Base-by-base conservation (phyloP, 1,140 invertebrate species). In the Macrocentrus cingulum region DNA sequence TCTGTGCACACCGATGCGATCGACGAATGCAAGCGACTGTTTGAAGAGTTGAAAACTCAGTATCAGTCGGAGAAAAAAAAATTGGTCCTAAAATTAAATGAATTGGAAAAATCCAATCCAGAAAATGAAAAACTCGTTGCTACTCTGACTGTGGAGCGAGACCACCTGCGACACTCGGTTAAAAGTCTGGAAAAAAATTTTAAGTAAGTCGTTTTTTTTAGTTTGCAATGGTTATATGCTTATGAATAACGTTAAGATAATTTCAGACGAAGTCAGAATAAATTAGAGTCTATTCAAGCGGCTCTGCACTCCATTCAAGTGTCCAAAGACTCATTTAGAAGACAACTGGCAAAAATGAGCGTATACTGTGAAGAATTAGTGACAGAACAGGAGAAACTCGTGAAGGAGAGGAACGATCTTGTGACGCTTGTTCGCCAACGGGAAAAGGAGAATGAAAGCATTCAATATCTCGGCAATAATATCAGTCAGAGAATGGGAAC, bases 41-140 rank as follows among this genome's bases (percentile, higher is more conserved):
- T 86, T 56, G 85, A 88, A 62, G 82, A 88, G 63, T 64, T 88
- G 7, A 86, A 87, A 59, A 56, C 61, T 22, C 84, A 85, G 58
- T 87, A 88, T 56, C 81, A 84, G 15, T 65, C 68, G 5, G 86
- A 88, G 36, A 84, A 82, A 60, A 66, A 68, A 1, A 80, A 80
- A 58, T 60, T 85, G 8, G 60, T 60, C 18, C 61, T 59, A 45
- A 72, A 76, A 61, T 68, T 81, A 58, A 71, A 76, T 59, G 55
- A 67, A 56, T 66, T 82, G 2, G 76, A 80, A 65, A 64, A 80
- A 64, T 65, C 64, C 54, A 68, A 76, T 63, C 62, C 74, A 9
- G 60, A 81, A 62, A 73, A 75, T 67, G 72, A 82, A 29, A 72
- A 71, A 9, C 67, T 79, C 54, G 64, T 83, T 3, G 59, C 73